Base-by-base conservation (phyloP, 2,113 vertebrate species). In the Strix uralensis region DNA sequence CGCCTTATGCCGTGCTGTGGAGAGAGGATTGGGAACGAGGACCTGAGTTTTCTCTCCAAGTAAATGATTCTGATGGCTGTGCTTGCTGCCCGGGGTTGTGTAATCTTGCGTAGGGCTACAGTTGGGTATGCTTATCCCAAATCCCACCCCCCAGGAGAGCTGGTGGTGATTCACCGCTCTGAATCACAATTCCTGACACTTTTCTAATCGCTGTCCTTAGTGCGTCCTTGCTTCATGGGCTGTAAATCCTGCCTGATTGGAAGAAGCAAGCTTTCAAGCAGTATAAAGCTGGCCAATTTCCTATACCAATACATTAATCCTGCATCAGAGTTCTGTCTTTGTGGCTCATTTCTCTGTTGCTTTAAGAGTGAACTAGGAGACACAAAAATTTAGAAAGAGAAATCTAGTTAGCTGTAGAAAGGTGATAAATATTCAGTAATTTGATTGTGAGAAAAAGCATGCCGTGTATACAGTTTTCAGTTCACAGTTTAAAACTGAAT, bases 111-210 rank as follows among this genome's bases (percentile, higher is more conserved):
- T 1, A 32, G 81, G 84, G 81, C 81, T 91, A 27, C 61, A 36
- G 34, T 59, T n/a, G 81, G 79, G 51, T 59, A 16, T 40, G 85
- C 84, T 87, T 69, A 85, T 91, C 91, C 94, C 81, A 84, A 62
- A 92, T 84, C 84, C 89, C 88, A 66, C 57, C 52, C 34, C 49
- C 22, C 66, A 22, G 90, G 91, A 83, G 94, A 91, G 78, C 78
- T 87, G 94, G 19, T 87, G 86, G 91, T 96, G 96, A 96, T 91
- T 97, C 94, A 95, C 84, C 20, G 66, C 92, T 38, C 81, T 97
- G 96, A 95, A 92, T 96, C 96, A 96, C 61, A 80, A 95, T 96
- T 96, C 95, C 91, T 97, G 96, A 94, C 4, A 77, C 85, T 96
- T 88, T 91, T 65, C 86, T 91, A 38, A 88, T 88, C n/a, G 1